Percentiles rank a stretch among this genome's conserved stretches.
phyloP scores from a whole-genome alignment of 1,140 invertebrate genomes.

The Ditylenchus dipsaci region DNA sequence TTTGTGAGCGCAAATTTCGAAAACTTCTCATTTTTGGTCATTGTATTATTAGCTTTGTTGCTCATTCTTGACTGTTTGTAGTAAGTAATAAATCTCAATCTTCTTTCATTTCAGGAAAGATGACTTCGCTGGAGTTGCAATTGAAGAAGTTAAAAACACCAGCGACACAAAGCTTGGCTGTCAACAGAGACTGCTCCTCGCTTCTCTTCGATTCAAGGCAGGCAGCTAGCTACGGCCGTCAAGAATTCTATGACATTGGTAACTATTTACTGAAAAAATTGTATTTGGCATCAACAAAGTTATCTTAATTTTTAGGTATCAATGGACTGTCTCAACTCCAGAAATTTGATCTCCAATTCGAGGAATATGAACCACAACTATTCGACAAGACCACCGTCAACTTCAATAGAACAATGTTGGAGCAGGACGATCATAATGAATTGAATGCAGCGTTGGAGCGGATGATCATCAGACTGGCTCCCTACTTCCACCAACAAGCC shows the following conservation, averaged over 20 bases:
- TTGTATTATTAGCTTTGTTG: too few species aligned
- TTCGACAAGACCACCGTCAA: conserved; percentile 19
- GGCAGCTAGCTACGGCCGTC: conserved; percentile 29
- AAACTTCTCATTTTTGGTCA: too few species aligned
- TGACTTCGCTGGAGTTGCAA: conserved; percentile 29
- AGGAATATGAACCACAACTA: conserved; percentile 26
- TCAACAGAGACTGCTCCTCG: conserved; percentile 29
- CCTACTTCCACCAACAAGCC: conserved; percentile 43
- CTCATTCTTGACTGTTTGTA: too few species aligned
- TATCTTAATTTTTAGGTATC: conserved; percentile 29
- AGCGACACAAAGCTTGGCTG: conserved; percentile 22
- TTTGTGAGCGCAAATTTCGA: too few species aligned
- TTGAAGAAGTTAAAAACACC: conserved; percentile 30
- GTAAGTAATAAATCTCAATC: background rate
- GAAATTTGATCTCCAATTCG: conserved; percentile 36
- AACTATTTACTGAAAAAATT: background rate
- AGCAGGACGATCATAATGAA: conserved; percentile 28
- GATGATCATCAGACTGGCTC: conserved; percentile 28
- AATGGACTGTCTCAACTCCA: conserved; percentile 29
- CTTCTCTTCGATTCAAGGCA: conserved; percentile 37
- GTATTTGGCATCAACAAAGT: too few species aligned
- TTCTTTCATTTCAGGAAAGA: conserved; percentile 5
- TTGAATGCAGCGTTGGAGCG: conserved; percentile 26
- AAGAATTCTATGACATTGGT: conserved; percentile 43
- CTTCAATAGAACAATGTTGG: conserved; percentile 33